Evolutionary conservation across 2,888 invertebrate genomes (phyloP), one percentile per base, ranked within the genome.

Genomic region (Tenthredo amoena): DNA sequence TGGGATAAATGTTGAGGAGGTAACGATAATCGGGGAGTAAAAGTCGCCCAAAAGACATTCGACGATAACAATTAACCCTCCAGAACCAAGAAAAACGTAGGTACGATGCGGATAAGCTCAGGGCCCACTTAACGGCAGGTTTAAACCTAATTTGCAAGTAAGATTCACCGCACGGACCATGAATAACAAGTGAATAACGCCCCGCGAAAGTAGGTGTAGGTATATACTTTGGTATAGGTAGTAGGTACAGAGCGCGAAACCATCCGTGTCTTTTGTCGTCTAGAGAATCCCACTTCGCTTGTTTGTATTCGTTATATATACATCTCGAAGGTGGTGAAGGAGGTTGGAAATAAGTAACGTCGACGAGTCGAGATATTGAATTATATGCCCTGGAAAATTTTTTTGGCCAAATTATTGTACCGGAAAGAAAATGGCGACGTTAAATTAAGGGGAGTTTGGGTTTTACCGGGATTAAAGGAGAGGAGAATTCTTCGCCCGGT

Each of bases 151-250:
- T 83, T 83, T 83, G 83, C 83, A 83, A 83, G 83, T 83, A 21
- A 83, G 71, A 83, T 83, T 47, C 83, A 31, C 26, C 68, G 81
- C 18, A 74, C 43, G 68, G 47, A 34, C 43, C 43, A 83, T 83
- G 83, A 83, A 83, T 83, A 83, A 83, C 83, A 83, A 83, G 83
- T 68, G 68, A 83, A 83, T 40, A 65, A 83, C 83, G 34, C 68
- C 68, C 40, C 62, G 40, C 62, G 62, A 81, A 83, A 83, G 37
- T 40, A 72, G 40, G 40, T 4, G n/a, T 10, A 55, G 55, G n/a
- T 55, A 18, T 50, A 50, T 50, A 50, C 6, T 6, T 50, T n/a
- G 6, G 50, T 18, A 50, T 50, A n/a, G 43, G 4, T 37, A 26
- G 58, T 62, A 62, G 1, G 58, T 62, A 62, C 43, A n/a, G 37